Conservation (phyloP, 2,113 vertebrate species). For the Phasianus colchicus region DNA sequence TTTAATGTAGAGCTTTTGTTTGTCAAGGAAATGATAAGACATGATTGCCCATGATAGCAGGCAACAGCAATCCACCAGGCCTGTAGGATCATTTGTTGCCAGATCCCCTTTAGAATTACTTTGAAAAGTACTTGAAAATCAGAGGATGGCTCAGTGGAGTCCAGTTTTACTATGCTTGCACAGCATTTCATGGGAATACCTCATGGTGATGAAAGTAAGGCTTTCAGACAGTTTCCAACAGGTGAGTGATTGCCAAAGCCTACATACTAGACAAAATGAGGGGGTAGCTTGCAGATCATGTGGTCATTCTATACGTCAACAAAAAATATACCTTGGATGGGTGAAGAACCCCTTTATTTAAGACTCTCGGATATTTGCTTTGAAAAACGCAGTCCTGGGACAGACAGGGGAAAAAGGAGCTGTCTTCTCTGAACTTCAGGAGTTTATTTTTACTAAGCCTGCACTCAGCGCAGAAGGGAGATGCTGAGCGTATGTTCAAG, state of each 20-base stretch:
- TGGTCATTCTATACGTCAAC: background rate
- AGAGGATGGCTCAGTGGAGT: background rate
- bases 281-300: background rate
- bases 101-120: background rate
- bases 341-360: background rate
- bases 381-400: background rate
- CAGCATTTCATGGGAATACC: background rate
- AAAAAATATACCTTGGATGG: background rate
- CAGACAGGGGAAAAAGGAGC: fast-evolving
- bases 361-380: background rate
- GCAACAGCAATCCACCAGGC: background rate
- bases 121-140: no score
- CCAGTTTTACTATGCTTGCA: background rate
- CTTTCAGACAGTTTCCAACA: background rate
- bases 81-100: background rate
- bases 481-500: background rate
- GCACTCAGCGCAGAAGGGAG: background rate
- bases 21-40: background rate
- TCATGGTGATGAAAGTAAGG: background rate
- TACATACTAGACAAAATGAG: background rate
- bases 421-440: background rate
- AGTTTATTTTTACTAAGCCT: background rate
- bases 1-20: background rate
- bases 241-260: background rate
- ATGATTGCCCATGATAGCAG: background rate